Conservation (phyloP, 2,888 invertebrate genomes). For the Liposcelis brunnea region DNA sequence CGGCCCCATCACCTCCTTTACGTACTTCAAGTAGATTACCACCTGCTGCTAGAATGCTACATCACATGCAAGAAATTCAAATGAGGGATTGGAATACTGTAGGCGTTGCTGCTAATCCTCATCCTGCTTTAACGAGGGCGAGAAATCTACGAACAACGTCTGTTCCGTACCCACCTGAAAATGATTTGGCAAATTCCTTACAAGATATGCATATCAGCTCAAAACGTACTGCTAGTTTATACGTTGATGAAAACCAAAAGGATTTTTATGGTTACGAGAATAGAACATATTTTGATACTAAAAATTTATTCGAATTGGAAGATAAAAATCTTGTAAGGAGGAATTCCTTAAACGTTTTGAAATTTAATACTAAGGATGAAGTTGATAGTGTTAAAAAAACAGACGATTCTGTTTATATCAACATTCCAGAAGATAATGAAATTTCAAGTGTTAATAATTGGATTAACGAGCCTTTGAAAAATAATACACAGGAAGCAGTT, state of each 20-base stretch:
- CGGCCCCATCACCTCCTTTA: conserved; percentile 27
- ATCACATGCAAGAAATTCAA: conserved; percentile 5
- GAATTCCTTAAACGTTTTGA: too few species aligned
- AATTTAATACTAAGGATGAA: too few species aligned
- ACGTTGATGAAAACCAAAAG: too few species aligned
- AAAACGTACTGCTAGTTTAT: too few species aligned
- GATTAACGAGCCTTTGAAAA: too few species aligned
- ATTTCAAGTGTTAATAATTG: not conserved
- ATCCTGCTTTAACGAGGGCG: not conserved
- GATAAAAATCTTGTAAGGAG: too few species aligned
- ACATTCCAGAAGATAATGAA: conserved; percentile 6
- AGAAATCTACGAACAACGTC: not conserved
- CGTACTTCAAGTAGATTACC: conserved; percentile 6
- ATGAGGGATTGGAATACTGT: not conserved
- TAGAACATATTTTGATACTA: too few species aligned
- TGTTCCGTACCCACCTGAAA: not conserved
- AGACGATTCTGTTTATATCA: not conserved
- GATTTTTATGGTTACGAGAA: too few species aligned
- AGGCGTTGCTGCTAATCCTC: not conserved
- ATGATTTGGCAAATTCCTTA: too few species aligned
- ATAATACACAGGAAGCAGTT: not conserved
- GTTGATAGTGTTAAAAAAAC: too few species aligned
- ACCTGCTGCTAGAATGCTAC: conserved; percentile 4
- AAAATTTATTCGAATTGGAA: too few species aligned
- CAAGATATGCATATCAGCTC: too few species aligned